These are phyloP conservation scores for Hydroisotoma schaefferi DNA, from an alignment of 2,888 invertebrate genomes.

Conservation along the genomic window DNA sequence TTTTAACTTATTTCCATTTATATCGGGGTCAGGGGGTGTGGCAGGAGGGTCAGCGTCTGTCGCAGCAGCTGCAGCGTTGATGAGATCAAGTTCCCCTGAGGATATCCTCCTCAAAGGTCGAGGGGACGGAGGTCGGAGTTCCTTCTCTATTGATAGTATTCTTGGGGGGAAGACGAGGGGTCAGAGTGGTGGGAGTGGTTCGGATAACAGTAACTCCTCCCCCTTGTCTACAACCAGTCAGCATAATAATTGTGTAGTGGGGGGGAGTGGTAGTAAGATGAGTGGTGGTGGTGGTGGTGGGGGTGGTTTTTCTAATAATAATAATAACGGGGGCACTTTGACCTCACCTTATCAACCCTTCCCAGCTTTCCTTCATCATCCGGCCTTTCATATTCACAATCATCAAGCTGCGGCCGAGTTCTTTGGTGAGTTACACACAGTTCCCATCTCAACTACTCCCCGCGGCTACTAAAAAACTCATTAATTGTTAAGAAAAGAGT, in stretches of 20 bases:
- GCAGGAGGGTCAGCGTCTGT: background rate
- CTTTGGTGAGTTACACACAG: constrained; percentile 44
- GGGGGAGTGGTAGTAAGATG: background rate
- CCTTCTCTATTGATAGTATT: constrained; percentile 48
- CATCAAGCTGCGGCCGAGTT: constrained; percentile 47
- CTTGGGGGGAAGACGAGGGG: constrained; percentile 27
- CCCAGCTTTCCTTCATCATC: constrained; percentile 48
- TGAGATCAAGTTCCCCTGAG: background rate
- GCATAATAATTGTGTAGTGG: constrained; percentile 7
- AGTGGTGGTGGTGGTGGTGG: constrained; percentile 8
- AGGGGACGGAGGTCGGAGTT: constrained; percentile 23
- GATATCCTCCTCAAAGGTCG: too few relatives aligned
- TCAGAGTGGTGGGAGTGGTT: constrained; percentile 15
- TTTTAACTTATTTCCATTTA: constrained; percentile 35
- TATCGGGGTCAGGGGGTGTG: constrained; percentile 9
- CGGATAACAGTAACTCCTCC: constrained; percentile 6
- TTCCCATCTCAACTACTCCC: too few relatives aligned
- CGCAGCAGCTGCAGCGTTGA: background rate
- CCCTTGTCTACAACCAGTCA: background rate
- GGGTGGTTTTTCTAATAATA: constrained; percentile 10
- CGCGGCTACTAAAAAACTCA: too few relatives aligned
- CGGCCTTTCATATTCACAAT: constrained; percentile 46
- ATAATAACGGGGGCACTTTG: constrained; percentile 17
- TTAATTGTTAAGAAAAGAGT: too few relatives aligned
- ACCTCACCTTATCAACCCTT: constrained; percentile 37